These are phyloP conservation scores for Corythucha ciliata DNA, from an alignment of 2,888 invertebrate genomes.

Conservation along the genomic window DNA sequence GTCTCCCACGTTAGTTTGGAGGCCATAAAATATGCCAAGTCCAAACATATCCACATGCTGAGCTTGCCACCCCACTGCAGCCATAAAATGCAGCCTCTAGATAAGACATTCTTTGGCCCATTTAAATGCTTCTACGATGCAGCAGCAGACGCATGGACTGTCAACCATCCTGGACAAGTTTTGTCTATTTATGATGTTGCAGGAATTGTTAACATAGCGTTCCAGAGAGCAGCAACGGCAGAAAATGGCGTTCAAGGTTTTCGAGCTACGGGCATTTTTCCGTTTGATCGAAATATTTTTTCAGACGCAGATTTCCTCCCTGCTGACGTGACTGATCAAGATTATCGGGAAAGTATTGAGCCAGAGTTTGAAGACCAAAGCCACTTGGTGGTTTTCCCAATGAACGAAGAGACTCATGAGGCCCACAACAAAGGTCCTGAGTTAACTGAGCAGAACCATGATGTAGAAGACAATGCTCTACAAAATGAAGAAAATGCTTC, in stretches of 20 bases:
- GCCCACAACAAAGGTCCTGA: no score
- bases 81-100: no score
- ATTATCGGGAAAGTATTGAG: no score
- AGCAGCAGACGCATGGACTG: constrained; percentile 9
- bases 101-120: constrained; percentile 14
- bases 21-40: constrained; percentile 31
- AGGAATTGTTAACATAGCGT: constrained; percentile 4
- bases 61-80: constrained; percentile 35
- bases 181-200: background rate
- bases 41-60: constrained; percentile 34
- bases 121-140: constrained; percentile 11
- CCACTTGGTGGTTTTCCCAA: no score
- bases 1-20: constrained; percentile 33
- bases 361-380: no score
- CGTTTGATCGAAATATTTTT: constrained; percentile 15
- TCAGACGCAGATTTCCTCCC: no score
- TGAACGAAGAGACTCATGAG: no score
- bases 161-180: constrained; percentile 6
- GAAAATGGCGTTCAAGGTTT: constrained; percentile 9
- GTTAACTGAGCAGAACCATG: no score
- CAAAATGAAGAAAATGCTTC: background rate
- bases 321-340: no score
- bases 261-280: constrained; percentile 10
- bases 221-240: constrained; percentile 9
- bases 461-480: no score